A percentile compares a stretch with the other conserved stretches of the same genome.
These are phyloP conservation scores for Microtus ochrogaster DNA, from an alignment of 2,113 vertebrate species.

Conservation along the genomic window DNA sequence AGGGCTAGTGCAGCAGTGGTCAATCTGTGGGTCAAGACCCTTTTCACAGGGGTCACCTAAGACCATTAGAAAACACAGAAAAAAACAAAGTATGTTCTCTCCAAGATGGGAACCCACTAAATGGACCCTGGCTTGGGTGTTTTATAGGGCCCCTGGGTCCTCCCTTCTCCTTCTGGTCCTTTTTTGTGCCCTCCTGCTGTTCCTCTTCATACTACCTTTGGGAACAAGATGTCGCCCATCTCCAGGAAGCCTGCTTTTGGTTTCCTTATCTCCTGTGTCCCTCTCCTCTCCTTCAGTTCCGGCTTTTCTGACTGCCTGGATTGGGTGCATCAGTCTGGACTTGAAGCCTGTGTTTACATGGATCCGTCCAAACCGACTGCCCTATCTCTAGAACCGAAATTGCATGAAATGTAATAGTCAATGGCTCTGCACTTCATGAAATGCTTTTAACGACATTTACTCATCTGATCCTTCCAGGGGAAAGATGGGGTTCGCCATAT, in stretches of 20 bases:
- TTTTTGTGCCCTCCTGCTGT: not conserved
- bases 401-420: not conserved
- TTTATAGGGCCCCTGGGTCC: not conserved
- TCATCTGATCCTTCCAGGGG: not conserved
- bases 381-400: not conserved
- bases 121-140: not conserved
- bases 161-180: not conserved
- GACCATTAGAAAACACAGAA: not conserved
- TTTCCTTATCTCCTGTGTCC: not conserved
- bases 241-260: not conserved
- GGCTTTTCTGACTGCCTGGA: not conserved
- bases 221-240: not conserved
- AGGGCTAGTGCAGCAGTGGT: not conserved
- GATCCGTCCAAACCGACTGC: not conserved
- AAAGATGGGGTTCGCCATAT: not conserved
- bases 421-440: conserved; percentile 4
- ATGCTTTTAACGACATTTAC: conserved; percentile 27
- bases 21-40: not conserved
- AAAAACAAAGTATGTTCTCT: not conserved
- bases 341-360: not conserved
- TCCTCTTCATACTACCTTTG: not conserved
- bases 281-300: not conserved
- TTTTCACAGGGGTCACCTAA: not conserved
- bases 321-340: not conserved
- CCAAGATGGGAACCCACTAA: not conserved